These are phyloP conservation scores for Tragelaphus scriptus DNA, from an alignment of 2,113 vertebrate genomes.

Conservation along the genomic window DNA sequence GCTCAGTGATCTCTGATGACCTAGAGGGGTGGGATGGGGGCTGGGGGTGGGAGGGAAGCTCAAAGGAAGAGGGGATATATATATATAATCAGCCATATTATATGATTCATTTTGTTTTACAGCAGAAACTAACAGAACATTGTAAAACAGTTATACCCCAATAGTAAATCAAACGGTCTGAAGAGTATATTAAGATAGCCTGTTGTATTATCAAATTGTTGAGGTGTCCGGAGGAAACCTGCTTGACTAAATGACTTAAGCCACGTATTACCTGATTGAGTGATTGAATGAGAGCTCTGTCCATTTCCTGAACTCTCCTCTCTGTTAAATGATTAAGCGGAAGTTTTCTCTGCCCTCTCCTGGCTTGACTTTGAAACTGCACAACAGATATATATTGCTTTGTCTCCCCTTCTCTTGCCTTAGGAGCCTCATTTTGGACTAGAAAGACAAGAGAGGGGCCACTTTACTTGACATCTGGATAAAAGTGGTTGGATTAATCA, in stretches of 20 bases:
- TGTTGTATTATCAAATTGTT: background rate
- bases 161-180: background rate
- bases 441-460: background rate
- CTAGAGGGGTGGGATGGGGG: background rate
- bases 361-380: slow-evolving; percentile 16
- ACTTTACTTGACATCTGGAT: background rate
- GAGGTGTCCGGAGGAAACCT: background rate
- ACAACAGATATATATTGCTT: background rate
- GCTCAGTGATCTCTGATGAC: background rate
- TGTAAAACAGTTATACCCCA: background rate
- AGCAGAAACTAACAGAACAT: background rate
- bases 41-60: background rate
- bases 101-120: background rate
- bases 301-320: background rate
- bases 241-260: background rate
- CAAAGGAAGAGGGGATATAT: background rate
- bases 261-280: background rate
- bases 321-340: background rate
- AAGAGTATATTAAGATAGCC: background rate
- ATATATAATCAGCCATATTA: background rate
- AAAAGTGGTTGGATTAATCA: background rate
- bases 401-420: background rate
- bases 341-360: background rate
- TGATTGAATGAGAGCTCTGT: background rate
- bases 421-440: background rate